These are phyloP conservation scores for Parazoanthus atlanticus DNA, from an alignment of 92 coral and sea anemone species.

Conservation along the genomic window DNA sequence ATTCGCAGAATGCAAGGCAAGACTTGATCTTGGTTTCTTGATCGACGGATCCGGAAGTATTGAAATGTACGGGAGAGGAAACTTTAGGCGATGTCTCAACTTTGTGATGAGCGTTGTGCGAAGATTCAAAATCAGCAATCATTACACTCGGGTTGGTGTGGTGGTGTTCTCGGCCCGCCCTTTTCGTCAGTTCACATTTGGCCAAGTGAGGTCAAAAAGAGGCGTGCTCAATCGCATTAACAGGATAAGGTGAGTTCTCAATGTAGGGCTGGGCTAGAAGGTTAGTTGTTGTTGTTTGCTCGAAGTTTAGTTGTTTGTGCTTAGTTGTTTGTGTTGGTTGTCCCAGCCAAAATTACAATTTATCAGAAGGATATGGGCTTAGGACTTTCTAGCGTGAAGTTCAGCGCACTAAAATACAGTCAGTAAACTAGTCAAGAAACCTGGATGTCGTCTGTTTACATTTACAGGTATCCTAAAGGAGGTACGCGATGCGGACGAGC, in stretches of 20 bases:
- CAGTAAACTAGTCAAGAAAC: too few species aligned
- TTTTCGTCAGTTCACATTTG: neutral
- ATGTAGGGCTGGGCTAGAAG: too few species aligned
- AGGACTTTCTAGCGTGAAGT: too few species aligned
- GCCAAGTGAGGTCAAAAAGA: conserved; percentile 2
- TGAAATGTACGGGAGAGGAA: conserved; percentile 23
- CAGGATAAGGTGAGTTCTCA: neutral
- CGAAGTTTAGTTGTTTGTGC: too few species aligned
- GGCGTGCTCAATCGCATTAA: conserved; percentile 8
- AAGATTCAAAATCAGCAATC: conserved; percentile 3
- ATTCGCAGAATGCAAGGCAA: conserved; percentile 5
- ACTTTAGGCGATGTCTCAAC: conserved; percentile 27
- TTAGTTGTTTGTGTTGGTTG: too few species aligned
- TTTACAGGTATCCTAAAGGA: neutral
- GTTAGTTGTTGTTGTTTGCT: too few species aligned
- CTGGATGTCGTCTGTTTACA: neutral
- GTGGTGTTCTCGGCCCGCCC: conserved; percentile 25
- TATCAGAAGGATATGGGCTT: too few species aligned
- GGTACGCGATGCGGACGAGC: neutral
- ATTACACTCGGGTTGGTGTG: conserved; percentile 30
- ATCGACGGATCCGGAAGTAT: conserved; percentile 38
- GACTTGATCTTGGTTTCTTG: conserved; percentile 34
- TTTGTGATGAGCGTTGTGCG: conserved; percentile 42
- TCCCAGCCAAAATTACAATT: too few species aligned
- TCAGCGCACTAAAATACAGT: too few species aligned